phyloP scores from a whole-genome alignment of 2,113 vertebrate genomes.

The Urocolius indicus region DNA sequence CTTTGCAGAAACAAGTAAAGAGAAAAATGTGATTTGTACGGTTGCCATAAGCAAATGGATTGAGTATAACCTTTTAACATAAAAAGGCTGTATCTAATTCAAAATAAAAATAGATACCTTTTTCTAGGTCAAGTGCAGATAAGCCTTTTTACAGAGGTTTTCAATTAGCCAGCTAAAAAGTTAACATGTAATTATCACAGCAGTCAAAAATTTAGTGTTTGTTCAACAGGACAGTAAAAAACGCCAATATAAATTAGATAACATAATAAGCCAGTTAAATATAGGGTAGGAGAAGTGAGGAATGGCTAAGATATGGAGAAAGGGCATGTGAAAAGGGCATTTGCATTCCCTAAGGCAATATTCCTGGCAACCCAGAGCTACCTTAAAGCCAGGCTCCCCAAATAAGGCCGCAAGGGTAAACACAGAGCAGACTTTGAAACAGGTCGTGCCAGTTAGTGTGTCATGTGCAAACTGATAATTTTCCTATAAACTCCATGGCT shows the following conservation, averaged over 20 bases:
- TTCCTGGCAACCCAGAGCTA: neutral
- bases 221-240: constrained; percentile 10
- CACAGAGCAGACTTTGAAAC: neutral
- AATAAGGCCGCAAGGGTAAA: constrained; percentile 23
- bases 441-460: neutral
- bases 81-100: neutral
- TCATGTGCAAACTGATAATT: neutral
- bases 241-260: neutral
- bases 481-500: neutral
- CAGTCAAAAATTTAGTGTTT: neutral
- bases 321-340: constrained; percentile 6
- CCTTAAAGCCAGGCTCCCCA: neutral
- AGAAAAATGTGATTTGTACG: neutral
- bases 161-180: neutral
- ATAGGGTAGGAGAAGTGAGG: neutral
- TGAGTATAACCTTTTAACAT: neutral
- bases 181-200: neutral
- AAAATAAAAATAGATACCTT: neutral
- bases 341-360: constrained; percentile 42
- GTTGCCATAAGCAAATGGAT: neutral
- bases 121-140: neutral
- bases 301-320: constrained; percentile 41
- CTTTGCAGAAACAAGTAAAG: neutral
- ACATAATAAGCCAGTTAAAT: constrained; percentile 31
- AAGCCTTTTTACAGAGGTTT: neutral